Evolutionary conservation across 2,113 vertebrate genomes (phyloP).

Genomic region (Cyprichromis sp.): DNA sequence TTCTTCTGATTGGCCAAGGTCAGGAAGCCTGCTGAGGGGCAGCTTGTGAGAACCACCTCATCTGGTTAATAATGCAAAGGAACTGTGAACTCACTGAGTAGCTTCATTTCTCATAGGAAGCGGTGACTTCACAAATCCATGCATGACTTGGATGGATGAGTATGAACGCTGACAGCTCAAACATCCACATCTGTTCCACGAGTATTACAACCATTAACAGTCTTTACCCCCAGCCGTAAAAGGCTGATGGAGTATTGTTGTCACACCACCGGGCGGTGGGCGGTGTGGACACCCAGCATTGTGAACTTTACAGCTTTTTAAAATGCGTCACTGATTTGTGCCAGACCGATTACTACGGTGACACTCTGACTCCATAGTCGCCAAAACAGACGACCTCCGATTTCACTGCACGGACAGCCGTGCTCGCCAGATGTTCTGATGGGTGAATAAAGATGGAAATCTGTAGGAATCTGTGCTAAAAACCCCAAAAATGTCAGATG

Average conservation of each 20-base stretch:
- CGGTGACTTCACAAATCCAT: not conserved
- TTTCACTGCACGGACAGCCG: not conserved
- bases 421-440: not conserved
- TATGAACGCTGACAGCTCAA: not conserved
- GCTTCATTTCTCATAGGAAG: not conserved
- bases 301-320: not conserved
- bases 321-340: not conserved
- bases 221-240: accelerated
- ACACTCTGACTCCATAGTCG: not conserved
- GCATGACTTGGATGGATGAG: not conserved
- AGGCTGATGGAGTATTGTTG: not conserved
- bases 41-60: not conserved
- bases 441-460: not conserved
- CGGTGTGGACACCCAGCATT: accelerated
- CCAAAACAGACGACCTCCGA: not conserved
- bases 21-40: not conserved
- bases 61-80: not conserved
- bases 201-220: not conserved
- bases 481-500: not conserved
- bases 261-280: not conserved
- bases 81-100: not conserved
- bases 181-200: not conserved
- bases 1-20: not conserved
- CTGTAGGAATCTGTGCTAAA: not conserved
- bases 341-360: not conserved